Evolutionary conservation across 1,140 invertebrate genomes (phyloP).

Genomic region (Conus ventricosus): DNA sequence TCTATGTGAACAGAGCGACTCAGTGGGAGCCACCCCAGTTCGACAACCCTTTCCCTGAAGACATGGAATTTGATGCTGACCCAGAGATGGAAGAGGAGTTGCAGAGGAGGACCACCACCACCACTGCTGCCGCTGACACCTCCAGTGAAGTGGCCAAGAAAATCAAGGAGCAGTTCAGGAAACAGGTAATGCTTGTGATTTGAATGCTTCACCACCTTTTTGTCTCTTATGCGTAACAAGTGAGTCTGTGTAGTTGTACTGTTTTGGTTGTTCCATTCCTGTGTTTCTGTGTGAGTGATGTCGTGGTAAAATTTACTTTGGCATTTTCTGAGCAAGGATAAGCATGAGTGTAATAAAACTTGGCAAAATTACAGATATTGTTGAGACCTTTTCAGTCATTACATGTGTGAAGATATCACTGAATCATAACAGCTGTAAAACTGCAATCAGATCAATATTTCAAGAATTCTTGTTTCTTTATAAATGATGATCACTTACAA

Average conservation of each 20-base stretch:
- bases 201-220: neutral
- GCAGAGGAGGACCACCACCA: conserved; percentile 75
- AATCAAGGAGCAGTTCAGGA: conserved; percentile 91
- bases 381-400: too few relatives aligned
- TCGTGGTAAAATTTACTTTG: conserved; percentile 88
- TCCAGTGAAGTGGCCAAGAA: conserved; percentile 74
- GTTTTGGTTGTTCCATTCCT: neutral
- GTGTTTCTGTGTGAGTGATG: conserved; percentile 64
- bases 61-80: conserved; percentile 47
- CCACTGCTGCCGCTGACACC: conserved; percentile 76
- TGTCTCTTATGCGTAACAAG: neutral
- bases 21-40: conserved; percentile 90
- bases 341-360: too few relatives aligned
- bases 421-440: too few relatives aligned
- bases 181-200: conserved; percentile 74
- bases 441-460: too few relatives aligned
- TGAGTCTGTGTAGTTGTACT: neutral
- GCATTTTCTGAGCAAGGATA: too few relatives aligned
- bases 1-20: conserved; percentile 76
- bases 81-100: conserved; percentile 40
- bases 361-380: too few relatives aligned
- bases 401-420: too few relatives aligned
- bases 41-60: conserved; percentile 66
- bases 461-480: too few relatives aligned
- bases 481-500: too few relatives aligned